Evolutionary conservation across 2,797 vertebrate species (phyloP).

Genomic region (Catostomus latipinnis): DNA sequence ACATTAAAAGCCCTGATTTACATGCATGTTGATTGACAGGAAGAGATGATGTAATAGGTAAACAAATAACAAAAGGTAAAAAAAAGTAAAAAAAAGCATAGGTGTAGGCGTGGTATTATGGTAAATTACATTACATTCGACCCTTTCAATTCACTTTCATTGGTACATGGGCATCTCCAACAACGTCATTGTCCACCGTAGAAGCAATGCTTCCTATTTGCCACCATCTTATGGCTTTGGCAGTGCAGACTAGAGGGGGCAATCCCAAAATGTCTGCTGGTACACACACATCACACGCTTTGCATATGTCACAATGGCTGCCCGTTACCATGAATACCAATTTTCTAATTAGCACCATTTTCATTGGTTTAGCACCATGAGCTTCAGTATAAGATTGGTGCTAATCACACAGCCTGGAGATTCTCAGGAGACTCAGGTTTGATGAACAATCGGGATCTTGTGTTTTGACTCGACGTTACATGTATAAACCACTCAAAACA

Average conservation of each 20-base stretch:
- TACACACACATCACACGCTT: conserved; percentile 73
- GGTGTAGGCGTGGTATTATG: not conserved
- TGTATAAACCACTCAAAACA: not conserved
- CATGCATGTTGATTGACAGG: not conserved
- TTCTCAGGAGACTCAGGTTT: conserved; percentile 33
- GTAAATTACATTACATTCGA: not conserved
- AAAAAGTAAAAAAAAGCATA: too few species aligned
- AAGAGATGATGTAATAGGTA: not conserved
- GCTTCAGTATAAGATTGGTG: conserved; percentile 71
- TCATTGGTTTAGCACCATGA: conserved; percentile 74
- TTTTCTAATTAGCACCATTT: conserved; percentile 87
- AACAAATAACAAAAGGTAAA: too few species aligned
- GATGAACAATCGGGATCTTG: conserved; percentile 19
- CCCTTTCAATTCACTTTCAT: not conserved
- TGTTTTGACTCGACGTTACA: not conserved
- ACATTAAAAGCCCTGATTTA: not conserved
- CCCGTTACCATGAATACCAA: conserved; percentile 81
- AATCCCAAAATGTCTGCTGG: conserved; percentile 89
- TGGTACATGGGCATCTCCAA: not conserved
- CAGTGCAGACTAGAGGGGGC: conserved; percentile 77
- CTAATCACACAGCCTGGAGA: conserved; percentile 71
- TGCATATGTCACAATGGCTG: conserved; percentile 80
- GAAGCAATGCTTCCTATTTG: conserved; percentile 74
- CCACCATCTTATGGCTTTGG: conserved; percentile 87
- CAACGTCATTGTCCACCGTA: conserved; percentile 76